Percentiles rank a stretch among this genome's conserved stretches.
Conservation (phyloP, 2,113 vertebrate genomes). For the Cranoglanis bouderius region DNA sequence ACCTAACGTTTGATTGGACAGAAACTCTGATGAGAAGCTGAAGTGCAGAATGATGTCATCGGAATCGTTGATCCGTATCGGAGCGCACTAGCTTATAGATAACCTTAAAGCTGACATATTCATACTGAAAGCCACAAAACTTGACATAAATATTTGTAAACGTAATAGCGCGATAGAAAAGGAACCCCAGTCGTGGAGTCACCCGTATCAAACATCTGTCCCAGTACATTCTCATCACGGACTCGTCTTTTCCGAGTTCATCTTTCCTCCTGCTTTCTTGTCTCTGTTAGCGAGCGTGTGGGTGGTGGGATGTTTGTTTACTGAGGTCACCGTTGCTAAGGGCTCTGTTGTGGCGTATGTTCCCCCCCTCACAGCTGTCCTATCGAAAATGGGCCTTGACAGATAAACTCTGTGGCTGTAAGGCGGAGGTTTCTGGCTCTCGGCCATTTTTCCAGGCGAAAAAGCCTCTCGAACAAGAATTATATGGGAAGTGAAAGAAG, state of each 20-base stretch:
- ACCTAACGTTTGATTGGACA: too few species aligned
- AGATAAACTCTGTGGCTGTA: conserved; percentile 23
- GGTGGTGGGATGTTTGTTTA: conserved; percentile 37
- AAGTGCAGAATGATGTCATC: too few species aligned
- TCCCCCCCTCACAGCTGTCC: conserved; percentile 67
- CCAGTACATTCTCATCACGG: neutral
- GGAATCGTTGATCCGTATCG: too few species aligned
- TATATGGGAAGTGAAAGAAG: neutral
- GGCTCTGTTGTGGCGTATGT: conserved; percentile 51
- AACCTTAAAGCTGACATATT: too few species aligned
- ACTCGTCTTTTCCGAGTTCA: neutral
- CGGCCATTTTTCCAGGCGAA: conserved; percentile 56
- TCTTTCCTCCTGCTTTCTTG: neutral
- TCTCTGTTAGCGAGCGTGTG: neutral
- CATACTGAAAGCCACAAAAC: too few species aligned
- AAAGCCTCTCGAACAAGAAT: conserved; percentile 44
- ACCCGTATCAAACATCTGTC: neutral
- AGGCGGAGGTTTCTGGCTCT: conserved; percentile 54
- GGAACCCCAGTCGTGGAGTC: neutral
- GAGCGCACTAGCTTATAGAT: too few species aligned
- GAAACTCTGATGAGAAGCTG: too few species aligned
- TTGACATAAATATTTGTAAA: neutral
- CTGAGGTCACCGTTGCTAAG: conserved; percentile 57
- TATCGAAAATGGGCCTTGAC: conserved; percentile 51
- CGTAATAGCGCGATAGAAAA: neutral